These are phyloP conservation scores for Leptatherina wallacei DNA, from an alignment of 2,797 vertebrate species.

Conservation along the genomic window DNA sequence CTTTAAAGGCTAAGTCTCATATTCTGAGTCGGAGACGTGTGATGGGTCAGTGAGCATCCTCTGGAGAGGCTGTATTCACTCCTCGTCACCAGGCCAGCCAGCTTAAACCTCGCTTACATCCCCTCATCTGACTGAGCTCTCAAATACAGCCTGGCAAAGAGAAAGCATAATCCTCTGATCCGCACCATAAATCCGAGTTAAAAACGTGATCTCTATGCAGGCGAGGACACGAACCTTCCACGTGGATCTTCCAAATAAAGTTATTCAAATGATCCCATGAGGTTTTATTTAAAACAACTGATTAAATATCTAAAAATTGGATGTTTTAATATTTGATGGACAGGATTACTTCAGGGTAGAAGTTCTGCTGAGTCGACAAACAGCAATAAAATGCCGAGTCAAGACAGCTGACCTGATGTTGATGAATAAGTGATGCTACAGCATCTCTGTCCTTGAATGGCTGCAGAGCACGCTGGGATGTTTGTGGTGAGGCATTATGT, in stretches of 20 bases:
- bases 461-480: not conserved
- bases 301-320: too few relatives aligned
- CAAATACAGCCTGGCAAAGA: not conserved
- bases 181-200: not conserved
- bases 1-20: not conserved
- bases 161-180: not conserved
- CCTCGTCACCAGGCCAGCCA: not conserved
- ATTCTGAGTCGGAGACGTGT: not conserved
- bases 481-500: not conserved
- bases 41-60: not conserved
- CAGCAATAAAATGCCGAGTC: not conserved
- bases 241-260: not conserved
- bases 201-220: too few relatives aligned
- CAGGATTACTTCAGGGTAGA: not conserved
- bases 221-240: not conserved
- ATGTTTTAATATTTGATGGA: not conserved
- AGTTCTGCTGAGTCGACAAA: not conserved
- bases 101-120: not conserved
- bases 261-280: not conserved
- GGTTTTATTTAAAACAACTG: too few relatives aligned
- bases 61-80: not conserved
- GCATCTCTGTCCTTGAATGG: not conserved
- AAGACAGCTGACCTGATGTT: not conserved
- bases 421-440: not conserved
- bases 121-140: not conserved